Conservation (phyloP, 1,140 invertebrate genomes). For the Diachasma alloeum region DNA sequence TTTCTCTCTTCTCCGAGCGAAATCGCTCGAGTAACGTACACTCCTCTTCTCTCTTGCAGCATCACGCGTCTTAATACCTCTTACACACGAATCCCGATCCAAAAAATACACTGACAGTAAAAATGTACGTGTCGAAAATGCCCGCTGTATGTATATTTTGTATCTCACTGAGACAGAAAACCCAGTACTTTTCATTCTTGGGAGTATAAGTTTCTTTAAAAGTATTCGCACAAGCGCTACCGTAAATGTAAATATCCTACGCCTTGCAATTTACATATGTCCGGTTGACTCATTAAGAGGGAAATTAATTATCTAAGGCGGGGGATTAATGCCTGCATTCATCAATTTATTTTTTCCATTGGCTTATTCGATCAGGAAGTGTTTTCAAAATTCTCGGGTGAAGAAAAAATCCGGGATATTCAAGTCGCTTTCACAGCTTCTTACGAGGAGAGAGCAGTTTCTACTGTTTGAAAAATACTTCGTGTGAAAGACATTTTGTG, state of each 20-base stretch:
- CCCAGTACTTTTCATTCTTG: slow-evolving; percentile 44
- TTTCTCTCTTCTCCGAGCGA: slow-evolving; percentile 18
- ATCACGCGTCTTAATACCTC: slow-evolving; percentile 13
- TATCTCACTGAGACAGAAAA: slow-evolving; percentile 6
- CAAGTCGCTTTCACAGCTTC: too few species aligned
- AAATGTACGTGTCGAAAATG: slow-evolving; percentile 16
- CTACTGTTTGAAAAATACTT: too few species aligned
- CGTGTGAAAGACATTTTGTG: too few species aligned
- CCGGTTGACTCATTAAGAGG: slow-evolving; percentile 59
- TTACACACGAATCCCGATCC: neutral
- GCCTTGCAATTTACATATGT: slow-evolving; percentile 61
- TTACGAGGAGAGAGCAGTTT: too few species aligned
- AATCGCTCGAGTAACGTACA: slow-evolving; percentile 26
- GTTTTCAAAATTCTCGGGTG: neutral
- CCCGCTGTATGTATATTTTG: slow-evolving; percentile 36
- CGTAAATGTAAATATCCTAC: slow-evolving; percentile 61
- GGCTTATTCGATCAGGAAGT: neutral
- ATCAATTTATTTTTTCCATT: neutral
- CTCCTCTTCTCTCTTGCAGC: slow-evolving; percentile 15
- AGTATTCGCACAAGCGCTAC: slow-evolving; percentile 43
- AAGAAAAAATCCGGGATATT: neutral
- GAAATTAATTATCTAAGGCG: slow-evolving; percentile 57
- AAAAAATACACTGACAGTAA: neutral
- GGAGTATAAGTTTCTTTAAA: slow-evolving; percentile 40
- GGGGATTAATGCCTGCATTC: neutral